A percentile compares a stretch with the other conserved stretches of the same genome.
Evolutionary conservation across 2,113 vertebrate genomes (phyloP).

Genomic region (Garra rufa): DNA sequence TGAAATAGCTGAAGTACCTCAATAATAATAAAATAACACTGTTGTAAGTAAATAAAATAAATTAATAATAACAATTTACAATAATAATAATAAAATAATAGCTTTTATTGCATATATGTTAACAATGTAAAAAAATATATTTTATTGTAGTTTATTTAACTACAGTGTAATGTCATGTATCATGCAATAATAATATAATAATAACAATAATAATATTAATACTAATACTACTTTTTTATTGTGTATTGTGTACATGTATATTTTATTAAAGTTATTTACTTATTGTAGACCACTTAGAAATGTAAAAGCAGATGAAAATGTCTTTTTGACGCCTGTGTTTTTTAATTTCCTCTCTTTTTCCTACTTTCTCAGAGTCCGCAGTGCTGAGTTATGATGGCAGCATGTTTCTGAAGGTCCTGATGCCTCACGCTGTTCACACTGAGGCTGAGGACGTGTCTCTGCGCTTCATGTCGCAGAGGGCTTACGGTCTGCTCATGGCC

Average conservation of each 20-base stretch:
- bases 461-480: conserved; percentile 93
- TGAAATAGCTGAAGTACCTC: too few species aligned
- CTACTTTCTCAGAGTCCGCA: conserved; percentile 81
- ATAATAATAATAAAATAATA: not conserved
- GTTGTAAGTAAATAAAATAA: too few species aligned
- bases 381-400: conserved; percentile 93
- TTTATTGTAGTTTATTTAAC: too few species aligned
- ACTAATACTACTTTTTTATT: too few species aligned
- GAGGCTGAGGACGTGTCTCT: conserved; percentile 94
- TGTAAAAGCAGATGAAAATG: not conserved
- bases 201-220: too few species aligned
- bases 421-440: conserved; percentile 85
- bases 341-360: not conserved
- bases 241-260: too few species aligned
- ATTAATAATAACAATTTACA: not conserved
- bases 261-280: not conserved
- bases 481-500: conserved; percentile 92
- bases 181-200: too few species aligned
- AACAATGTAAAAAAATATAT: not conserved
- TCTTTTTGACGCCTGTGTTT: not conserved
- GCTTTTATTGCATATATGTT: not conserved
- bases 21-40: too few species aligned
- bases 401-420: conserved; percentile 93
- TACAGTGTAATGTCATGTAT: too few species aligned
- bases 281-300: not conserved